These are phyloP conservation scores for Drosophila vallismaia DNA, from an alignment of 2,888 invertebrate genomes.

Conservation along the genomic window DNA sequence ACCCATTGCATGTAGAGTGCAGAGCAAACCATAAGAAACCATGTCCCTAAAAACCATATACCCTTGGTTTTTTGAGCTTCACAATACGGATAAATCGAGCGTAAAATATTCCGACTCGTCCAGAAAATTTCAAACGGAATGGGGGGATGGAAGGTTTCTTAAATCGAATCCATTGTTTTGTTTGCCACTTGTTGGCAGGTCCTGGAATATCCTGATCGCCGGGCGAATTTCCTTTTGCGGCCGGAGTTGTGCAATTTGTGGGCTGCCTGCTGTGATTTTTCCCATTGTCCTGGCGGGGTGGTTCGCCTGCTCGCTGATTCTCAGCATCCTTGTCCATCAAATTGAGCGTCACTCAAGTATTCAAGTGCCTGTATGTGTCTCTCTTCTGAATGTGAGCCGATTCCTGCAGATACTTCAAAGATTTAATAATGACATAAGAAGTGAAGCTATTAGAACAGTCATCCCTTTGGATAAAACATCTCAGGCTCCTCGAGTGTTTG, in stretches of 20 bases:
- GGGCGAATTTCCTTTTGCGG: conserved; percentile 36
- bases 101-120: conserved; percentile 81
- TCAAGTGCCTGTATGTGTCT: conserved; percentile 73
- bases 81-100: conserved; percentile 78
- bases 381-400: conserved; percentile 4
- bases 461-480: conserved; percentile 27
- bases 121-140: conserved; percentile 21
- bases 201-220: conserved; percentile 20
- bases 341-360: conserved; percentile 77
- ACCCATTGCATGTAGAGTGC: neutral
- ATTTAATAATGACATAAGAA: conserved; percentile 79
- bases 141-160: conserved; percentile 55
- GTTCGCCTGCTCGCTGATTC: conserved; percentile 59
- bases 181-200: conserved; percentile 42
- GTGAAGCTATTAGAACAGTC: conserved; percentile 65
- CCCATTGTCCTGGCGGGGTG: conserved; percentile 45
- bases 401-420: conserved; percentile 68
- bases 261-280: conserved; percentile 71
- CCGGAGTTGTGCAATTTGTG: conserved; percentile 50
- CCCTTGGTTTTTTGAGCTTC: neutral
- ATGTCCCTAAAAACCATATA: neutral
- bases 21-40: too few relatives aligned
- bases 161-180: conserved; percentile 55
- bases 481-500: conserved; percentile 49
- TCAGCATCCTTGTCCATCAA: conserved; percentile 66